These are phyloP conservation scores for Cantharis rustica DNA, from an alignment of 2,888 invertebrate genomes.

Conservation along the genomic window DNA sequence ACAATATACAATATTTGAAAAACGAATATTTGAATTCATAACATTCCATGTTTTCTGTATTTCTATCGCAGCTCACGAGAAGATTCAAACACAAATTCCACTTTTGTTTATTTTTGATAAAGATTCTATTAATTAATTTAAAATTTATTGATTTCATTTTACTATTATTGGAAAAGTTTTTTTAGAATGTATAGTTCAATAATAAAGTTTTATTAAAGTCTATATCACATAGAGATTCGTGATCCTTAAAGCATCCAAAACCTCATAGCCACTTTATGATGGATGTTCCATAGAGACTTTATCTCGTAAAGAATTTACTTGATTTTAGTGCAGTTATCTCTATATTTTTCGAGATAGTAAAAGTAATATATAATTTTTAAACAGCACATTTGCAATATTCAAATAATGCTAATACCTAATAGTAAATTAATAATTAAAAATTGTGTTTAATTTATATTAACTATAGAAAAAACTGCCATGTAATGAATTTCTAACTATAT, in stretches of 20 bases:
- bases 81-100: not conserved
- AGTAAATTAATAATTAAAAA: no score
- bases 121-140: not conserved
- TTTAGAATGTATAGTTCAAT: constrained; percentile 10
- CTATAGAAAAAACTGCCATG: no score
- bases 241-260: constrained; percentile 19
- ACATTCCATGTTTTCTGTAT: not conserved
- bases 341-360: not conserved
- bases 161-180: constrained; percentile 1
- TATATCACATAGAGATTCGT: constrained; percentile 4
- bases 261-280: constrained; percentile 20
- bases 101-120: not conserved
- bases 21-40: not conserved
- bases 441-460: no score
- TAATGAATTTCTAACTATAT: no score
- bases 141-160: not conserved
- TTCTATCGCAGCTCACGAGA: not conserved
- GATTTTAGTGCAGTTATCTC: not conserved
- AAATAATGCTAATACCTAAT: no score
- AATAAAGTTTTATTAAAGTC: constrained; percentile 11
- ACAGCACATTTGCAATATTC: no score
- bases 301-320: constrained; percentile 10
- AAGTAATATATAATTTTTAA: not conserved
- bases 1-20: not conserved
- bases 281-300: constrained; percentile 12